Evolutionary conservation across 2,113 vertebrate species (phyloP).

Genomic region (Tragulus kanchil): DNA sequence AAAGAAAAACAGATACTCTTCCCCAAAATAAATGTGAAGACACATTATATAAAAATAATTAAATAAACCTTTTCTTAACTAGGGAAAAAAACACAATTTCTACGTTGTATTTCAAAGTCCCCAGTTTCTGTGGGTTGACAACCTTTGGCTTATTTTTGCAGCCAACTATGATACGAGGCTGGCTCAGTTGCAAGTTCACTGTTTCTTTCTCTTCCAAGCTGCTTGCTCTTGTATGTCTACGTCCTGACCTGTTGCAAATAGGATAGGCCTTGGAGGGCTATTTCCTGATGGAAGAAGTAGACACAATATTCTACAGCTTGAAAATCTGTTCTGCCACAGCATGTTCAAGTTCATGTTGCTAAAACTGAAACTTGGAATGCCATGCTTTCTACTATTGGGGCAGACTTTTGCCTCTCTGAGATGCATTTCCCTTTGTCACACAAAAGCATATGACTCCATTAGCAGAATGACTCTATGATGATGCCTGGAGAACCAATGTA

Average conservation of each 20-base stretch:
- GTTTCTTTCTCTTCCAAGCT: background rate
- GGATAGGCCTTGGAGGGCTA: background rate
- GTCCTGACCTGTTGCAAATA: background rate
- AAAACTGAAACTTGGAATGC: constrained; percentile 30
- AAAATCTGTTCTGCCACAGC: background rate
- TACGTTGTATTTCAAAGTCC: constrained; percentile 61
- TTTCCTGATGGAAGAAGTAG: constrained; percentile 56
- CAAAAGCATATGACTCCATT: background rate
- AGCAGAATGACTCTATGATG: background rate
- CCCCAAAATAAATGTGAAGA: constrained; percentile 52
- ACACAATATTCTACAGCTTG: background rate
- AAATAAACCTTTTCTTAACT: constrained; percentile 57
- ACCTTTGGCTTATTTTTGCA: constrained; percentile 46
- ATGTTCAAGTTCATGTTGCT: background rate
- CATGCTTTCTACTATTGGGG: background rate
- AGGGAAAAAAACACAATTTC: constrained; percentile 32
- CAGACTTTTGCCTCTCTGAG: background rate
- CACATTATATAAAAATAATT: constrained; percentile 62
- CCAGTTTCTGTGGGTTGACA: constrained; percentile 65
- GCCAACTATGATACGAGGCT: constrained; percentile 5
- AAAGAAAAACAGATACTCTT: constrained; percentile 51
- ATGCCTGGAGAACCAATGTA: too few species aligned
- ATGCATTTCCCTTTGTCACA: background rate
- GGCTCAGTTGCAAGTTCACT: background rate
- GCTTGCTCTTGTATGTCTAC: background rate